Evolutionary conservation across 2,113 vertebrate species (phyloP), one percentile per base, ranked within the genome.

Genomic region (Alouatta palliata): DNA sequence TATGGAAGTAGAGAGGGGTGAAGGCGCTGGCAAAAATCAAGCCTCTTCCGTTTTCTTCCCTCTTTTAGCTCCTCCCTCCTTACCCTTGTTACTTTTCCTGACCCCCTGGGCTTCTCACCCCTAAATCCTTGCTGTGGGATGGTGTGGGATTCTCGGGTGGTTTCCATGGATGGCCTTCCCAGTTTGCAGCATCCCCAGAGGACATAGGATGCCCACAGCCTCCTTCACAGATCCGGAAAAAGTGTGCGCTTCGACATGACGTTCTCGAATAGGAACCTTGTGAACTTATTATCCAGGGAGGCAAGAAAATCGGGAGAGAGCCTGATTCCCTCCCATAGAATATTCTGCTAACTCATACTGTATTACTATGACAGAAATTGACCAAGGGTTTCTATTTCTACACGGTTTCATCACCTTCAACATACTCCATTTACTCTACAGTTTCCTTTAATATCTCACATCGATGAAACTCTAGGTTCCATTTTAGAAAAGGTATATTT

Each of bases 401-500:
- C 6, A 13, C 32, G 23, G 16, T 56, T 54, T 11, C 61, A 61
- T 32, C 23, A 56, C 5, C 35, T 35, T 94, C 32, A 75, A 3
- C 25, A 66, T 21, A 43, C 61, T 83, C 30, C 68, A 82, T 71
- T 84, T 75, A 13, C 23, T 68, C 45, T 17, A 30, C 27, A 19
- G 56, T 85, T 81, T 73, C 56, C 25, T 47, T 87, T 58, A 70
- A 12, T 70, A 47, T 27, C 40, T 92, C 84, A 87, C 40, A 3
- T 37, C 66, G 27, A 13, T 70, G 19, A 88, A 64, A 79, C 45
- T 37, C 81, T 13, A 19, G 45, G 10, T 73, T 95, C 61, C 68
- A 20, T 71, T 80, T 91, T 80, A 88, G 89, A 93, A 97, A 96
- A 80, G 49, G 1, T 80, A 6, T 58, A 20, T 86, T 73, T 91